Evolutionary conservation across 2,113 vertebrate species (phyloP).

Genomic region (Ranitomeya variabilis): DNA sequence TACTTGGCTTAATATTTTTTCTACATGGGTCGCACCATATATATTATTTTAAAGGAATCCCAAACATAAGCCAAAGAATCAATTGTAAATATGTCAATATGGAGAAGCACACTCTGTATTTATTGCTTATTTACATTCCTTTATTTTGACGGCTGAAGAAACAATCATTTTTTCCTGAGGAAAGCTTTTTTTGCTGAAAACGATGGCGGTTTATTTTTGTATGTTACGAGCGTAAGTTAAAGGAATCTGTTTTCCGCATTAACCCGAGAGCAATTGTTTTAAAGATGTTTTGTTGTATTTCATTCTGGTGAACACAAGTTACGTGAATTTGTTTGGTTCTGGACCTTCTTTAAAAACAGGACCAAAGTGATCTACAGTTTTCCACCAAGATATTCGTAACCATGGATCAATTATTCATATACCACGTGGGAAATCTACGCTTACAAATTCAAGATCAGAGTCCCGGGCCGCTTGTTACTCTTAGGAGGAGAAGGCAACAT

Average conservation of each 20-base stretch:
- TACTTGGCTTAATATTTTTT: conserved; percentile 84
- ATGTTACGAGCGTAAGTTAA: conserved; percentile 85
- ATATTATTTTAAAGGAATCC: conserved; percentile 85
- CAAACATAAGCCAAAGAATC: conserved; percentile 99
- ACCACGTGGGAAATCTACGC: conserved; percentile 63
- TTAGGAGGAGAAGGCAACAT: conserved; percentile 58
- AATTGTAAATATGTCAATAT: conserved; percentile 99
- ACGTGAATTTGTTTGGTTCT: conserved; percentile 70
- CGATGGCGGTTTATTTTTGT: conserved; percentile 86
- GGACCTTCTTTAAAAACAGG: conserved; percentile 72
- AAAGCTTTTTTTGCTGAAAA: conserved; percentile 80
- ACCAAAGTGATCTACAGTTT: conserved; percentile 74
- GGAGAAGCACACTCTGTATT: conserved; percentile 98
- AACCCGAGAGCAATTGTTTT: conserved; percentile 76
- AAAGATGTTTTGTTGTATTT: conserved; percentile 79
- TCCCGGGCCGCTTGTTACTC: conserved; percentile 12
- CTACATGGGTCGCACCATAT: conserved; percentile 80
- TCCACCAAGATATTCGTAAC: conserved; percentile 65
- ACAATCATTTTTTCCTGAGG: conserved; percentile 75
- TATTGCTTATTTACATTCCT: conserved; percentile 98
- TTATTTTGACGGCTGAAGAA: conserved; percentile 83
- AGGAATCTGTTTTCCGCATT: conserved; percentile 82
- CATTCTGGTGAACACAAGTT: conserved; percentile 77
- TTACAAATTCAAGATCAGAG: conserved; percentile 55
- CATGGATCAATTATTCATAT: conserved; percentile 62